Percentiles rank a stretch among this genome's conserved stretches.
phyloP scores from a whole-genome alignment of 2,888 invertebrate genomes.

The Ormia ochracea region DNA sequence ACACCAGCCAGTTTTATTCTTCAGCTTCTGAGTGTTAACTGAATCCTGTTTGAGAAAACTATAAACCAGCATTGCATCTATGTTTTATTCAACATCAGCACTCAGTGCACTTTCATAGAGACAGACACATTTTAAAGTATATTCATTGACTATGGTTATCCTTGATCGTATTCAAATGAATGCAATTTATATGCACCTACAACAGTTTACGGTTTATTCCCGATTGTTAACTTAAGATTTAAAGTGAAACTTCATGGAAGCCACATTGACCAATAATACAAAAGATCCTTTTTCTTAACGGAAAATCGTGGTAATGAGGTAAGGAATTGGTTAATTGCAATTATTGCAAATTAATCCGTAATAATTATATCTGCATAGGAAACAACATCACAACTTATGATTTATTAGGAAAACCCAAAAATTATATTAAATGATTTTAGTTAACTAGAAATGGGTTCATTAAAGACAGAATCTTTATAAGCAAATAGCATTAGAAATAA shows the following conservation, averaged over 20 bases:
- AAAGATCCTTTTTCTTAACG: too few relatives aligned
- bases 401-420: too few relatives aligned
- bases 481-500: too few relatives aligned
- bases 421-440: too few relatives aligned
- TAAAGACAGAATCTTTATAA: too few relatives aligned
- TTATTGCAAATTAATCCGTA: too few relatives aligned
- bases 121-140: neutral
- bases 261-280: too few relatives aligned
- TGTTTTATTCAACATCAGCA: slow-evolving; percentile 27
- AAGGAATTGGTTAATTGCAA: too few relatives aligned
- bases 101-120: neutral
- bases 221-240: slow-evolving; percentile 58
- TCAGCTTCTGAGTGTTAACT: neutral
- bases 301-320: too few relatives aligned
- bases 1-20: slow-evolving; percentile 8
- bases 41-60: slow-evolving; percentile 1
- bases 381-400: too few relatives aligned
- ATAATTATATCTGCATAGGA: too few relatives aligned
- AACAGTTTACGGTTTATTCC: slow-evolving; percentile 55
- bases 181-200: slow-evolving; percentile 66
- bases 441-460: too few relatives aligned
- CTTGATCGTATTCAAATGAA: slow-evolving; percentile 66
- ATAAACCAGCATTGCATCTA: slow-evolving; percentile 27
- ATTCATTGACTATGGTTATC: slow-evolving; percentile 59
- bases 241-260: slow-evolving; percentile 16